phyloP scores from a whole-genome alignment of 2,888 invertebrate genomes.

The Lepidocyrtoides sp. region DNA sequence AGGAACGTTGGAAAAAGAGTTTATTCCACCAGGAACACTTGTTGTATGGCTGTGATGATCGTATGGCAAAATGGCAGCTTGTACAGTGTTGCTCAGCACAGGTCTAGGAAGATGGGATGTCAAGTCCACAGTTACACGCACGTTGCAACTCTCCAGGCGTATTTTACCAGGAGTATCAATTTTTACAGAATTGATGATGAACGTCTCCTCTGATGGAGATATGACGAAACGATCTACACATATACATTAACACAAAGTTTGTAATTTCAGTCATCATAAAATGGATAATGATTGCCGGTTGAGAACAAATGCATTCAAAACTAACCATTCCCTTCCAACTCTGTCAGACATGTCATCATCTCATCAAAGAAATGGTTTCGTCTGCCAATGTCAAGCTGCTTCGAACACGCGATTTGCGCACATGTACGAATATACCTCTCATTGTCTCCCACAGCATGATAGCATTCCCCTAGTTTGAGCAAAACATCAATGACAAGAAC shows the following conservation, averaged over 20 bases:
- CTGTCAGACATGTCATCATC: conserved; percentile 90
- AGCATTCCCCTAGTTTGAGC: conserved; percentile 94
- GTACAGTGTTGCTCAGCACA: conserved; percentile 80
- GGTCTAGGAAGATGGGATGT: conserved; percentile 82
- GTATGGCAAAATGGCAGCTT: conserved; percentile 83
- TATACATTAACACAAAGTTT: background rate
- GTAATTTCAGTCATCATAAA: too few species aligned
- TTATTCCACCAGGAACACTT: conserved; percentile 53
- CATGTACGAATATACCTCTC: conserved; percentile 93
- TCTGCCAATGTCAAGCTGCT: conserved; percentile 90
- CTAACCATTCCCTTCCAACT: conserved; percentile 85
- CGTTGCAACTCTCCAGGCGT: conserved; percentile 81
- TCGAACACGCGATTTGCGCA: conserved; percentile 91
- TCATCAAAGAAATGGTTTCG: conserved; percentile 94
- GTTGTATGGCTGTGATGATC: conserved; percentile 71
- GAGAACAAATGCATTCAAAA: background rate
- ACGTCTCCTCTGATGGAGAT: conserved; percentile 82
- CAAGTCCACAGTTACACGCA: conserved; percentile 79
- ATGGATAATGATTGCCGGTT: background rate
- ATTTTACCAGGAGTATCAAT: conserved; percentile 84
- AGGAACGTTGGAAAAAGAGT: conserved; percentile 12
- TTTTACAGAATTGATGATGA: conserved; percentile 80
- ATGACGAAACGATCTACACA: conserved; percentile 75
- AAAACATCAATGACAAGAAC: conserved; percentile 94
- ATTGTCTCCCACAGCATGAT: conserved; percentile 92